phyloP scores from a whole-genome alignment of 2,113 vertebrate genomes.

The Pao palembangensis region DNA sequence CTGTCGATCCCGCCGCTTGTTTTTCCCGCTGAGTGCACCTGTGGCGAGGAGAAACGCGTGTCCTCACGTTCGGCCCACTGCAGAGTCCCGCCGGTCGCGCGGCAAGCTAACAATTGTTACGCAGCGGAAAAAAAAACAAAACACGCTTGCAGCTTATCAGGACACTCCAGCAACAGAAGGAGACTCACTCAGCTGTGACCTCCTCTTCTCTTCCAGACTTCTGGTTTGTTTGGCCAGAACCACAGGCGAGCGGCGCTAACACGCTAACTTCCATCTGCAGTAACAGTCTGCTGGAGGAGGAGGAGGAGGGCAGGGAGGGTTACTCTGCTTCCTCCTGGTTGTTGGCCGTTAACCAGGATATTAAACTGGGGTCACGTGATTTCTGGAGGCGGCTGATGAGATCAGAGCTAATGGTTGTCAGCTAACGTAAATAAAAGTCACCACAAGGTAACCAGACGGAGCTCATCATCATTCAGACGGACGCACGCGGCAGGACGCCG shows the following conservation, averaged over 20 bases:
- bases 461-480: no score
- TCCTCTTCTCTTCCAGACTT: conserved; percentile 24
- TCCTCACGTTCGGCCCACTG: conserved; percentile 9
- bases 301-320: no score
- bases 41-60: not conserved
- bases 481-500: no score
- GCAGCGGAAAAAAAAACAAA: conserved; percentile 15
- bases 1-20: conserved; percentile 10
- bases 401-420: no score
- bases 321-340: no score
- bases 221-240: conserved; percentile 20
- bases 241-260: not conserved
- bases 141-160: conserved; percentile 36
- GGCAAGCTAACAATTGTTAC: conserved; percentile 24
- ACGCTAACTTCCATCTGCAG: not conserved
- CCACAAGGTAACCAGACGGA: no score
- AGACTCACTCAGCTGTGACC: conserved; percentile 38
- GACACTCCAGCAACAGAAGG: conserved; percentile 26
- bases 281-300: no score
- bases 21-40: conserved; percentile 9
- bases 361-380: no score
- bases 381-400: no score
- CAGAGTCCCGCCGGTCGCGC: conserved; percentile 11
- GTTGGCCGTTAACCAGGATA: no score
- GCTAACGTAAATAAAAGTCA: no score